Percentiles rank a stretch among this genome's conserved stretches.
Evolutionary conservation across 2,888 invertebrate species (phyloP).

Genomic region (Mongoloraphidia duomilia): DNA sequence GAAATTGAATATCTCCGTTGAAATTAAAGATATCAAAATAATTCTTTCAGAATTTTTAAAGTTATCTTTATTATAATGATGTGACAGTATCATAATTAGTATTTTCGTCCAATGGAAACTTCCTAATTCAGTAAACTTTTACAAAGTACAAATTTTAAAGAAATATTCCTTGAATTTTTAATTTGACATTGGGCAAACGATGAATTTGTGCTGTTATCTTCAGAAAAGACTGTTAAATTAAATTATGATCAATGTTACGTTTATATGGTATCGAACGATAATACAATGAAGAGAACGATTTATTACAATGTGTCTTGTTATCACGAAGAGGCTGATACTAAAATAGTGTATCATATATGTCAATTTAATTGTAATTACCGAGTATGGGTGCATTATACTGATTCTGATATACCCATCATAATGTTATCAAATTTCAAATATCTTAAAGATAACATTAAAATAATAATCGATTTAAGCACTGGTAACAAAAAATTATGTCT

Average conservation of each 20-base stretch:
- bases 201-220: constrained; percentile 11
- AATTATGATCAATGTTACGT: constrained; percentile 15
- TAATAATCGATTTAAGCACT: constrained; percentile 10
- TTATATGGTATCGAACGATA: constrained; percentile 14
- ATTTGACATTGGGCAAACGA: constrained; percentile 16
- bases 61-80: no score
- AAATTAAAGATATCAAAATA: no score
- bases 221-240: constrained; percentile 15
- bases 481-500: constrained; percentile 9
- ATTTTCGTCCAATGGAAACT: no score
- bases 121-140: constrained; percentile 20
- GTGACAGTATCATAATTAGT: no score
- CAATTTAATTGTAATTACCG: constrained; percentile 14
- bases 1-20: no score
- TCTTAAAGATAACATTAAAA: constrained; percentile 8
- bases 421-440: constrained; percentile 15
- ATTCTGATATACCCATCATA: constrained; percentile 18
- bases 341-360: no score
- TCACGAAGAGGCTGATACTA: constrained; percentile 17
- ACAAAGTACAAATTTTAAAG: constrained; percentile 16
- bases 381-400: constrained; percentile 15
- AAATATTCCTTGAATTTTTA: constrained; percentile 20
- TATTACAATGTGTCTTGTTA: constrained; percentile 12
- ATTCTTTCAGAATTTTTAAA: no score
- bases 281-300: constrained; percentile 14